These are phyloP conservation scores for Tillus elongatus DNA, from an alignment of 2,888 invertebrate species.

Conservation along the genomic window DNA sequence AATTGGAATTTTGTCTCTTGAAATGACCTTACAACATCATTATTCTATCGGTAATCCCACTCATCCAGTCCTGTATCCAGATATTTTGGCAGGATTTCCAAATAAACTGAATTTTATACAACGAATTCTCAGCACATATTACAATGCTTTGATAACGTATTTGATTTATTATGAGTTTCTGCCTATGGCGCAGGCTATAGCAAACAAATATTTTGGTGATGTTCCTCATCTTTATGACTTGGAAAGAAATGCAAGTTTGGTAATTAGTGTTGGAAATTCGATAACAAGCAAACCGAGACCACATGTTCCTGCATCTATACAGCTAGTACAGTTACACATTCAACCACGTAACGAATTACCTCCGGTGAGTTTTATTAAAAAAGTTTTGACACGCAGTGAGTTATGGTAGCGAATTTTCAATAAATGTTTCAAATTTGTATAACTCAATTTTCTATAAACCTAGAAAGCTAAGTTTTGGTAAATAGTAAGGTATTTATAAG, in stretches of 20 bases:
- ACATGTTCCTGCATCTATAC: background rate
- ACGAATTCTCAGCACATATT: background rate
- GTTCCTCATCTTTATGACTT: background rate
- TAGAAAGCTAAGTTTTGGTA: too few relatives aligned
- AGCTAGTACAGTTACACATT: background rate
- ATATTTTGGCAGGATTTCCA: slow-evolving; percentile 11
- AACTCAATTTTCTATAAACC: too few relatives aligned
- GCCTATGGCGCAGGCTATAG: background rate
- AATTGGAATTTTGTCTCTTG: slow-evolving; percentile 24
- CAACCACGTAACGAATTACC: background rate
- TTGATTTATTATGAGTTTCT: background rate
- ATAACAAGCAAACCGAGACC: background rate
- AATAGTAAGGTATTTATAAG: too few relatives aligned
- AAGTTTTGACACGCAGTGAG: too few relatives aligned
- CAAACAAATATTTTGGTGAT: background rate
- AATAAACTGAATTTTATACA: slow-evolving; percentile 4
- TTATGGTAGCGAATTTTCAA: too few relatives aligned
- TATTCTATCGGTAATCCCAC: slow-evolving; percentile 26
- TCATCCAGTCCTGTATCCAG: slow-evolving; percentile 27
- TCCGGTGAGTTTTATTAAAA: background rate
- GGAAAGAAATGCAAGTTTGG: slow-evolving; percentile 1
- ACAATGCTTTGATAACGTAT: background rate
- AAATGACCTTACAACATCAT: slow-evolving; percentile 18
- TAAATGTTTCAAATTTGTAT: too few relatives aligned
- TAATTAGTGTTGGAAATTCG: background rate